These are phyloP conservation scores for Lasius fuliginosus DNA, from an alignment of 2,888 invertebrate genomes.

Conservation along the genomic window DNA sequence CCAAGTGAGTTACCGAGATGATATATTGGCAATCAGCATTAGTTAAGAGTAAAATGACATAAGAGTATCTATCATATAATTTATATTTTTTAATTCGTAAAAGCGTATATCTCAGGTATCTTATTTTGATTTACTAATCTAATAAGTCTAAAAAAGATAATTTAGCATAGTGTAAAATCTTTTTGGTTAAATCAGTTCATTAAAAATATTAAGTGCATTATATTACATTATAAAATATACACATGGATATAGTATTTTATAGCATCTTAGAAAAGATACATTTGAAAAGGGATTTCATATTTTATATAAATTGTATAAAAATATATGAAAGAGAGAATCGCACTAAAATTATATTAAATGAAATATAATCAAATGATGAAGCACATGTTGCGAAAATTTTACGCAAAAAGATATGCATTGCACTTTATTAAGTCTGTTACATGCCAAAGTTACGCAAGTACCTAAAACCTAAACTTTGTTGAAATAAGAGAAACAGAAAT, in stretches of 20 bases:
- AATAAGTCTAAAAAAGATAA: background rate
- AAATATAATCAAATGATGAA: background rate
- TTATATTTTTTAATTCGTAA: background rate
- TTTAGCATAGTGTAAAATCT: background rate
- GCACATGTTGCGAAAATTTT: background rate
- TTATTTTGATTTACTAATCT: background rate
- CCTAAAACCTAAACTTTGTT: background rate
- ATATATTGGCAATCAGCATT: background rate
- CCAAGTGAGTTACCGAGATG: too few relatives aligned
- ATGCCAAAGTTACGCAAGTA: constrained; percentile 13
- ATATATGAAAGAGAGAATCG: background rate
- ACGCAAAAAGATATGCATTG: background rate
- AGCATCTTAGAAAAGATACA: background rate
- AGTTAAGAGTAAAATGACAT: background rate
- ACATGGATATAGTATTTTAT: background rate
- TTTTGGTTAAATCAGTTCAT: background rate
- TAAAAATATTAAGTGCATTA: background rate
- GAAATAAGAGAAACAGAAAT: background rate
- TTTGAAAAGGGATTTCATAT: background rate
- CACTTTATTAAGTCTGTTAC: background rate
- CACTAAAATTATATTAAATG: background rate
- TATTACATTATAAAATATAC: background rate
- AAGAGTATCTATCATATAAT: background rate
- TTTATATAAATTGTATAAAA: background rate
- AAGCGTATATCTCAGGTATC: background rate